These are phyloP conservation scores for Ceratina calcarata DNA, from an alignment of 1,140 invertebrate species.

Conservation along the genomic window DNA sequence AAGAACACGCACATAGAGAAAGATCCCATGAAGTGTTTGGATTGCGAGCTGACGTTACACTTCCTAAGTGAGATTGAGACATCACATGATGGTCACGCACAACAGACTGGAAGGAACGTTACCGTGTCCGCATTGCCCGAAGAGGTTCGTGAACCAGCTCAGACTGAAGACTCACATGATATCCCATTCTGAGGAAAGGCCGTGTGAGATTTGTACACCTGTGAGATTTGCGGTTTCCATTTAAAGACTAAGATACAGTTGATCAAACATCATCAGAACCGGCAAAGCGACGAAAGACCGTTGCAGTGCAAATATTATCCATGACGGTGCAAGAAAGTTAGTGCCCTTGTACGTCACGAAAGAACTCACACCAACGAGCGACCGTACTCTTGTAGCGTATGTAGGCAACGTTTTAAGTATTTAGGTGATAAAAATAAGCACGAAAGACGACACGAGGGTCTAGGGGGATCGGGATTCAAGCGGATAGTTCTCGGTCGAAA, in stretches of 20 bases:
- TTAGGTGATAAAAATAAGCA: slow-evolving; percentile 87
- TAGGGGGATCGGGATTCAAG: slow-evolving; percentile 78
- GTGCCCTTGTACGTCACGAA: slow-evolving; percentile 86
- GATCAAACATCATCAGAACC: slow-evolving; percentile 78
- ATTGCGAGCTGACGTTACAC: slow-evolving; percentile 75
- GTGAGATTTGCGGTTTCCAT: slow-evolving; percentile 77
- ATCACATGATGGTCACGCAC: slow-evolving; percentile 78
- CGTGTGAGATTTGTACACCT: no score
- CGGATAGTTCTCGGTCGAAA: slow-evolving; percentile 73
- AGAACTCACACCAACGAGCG: slow-evolving; percentile 98
- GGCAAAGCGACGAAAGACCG: slow-evolving; percentile 77
- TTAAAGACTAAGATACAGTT: slow-evolving; percentile 79
- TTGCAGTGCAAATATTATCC: slow-evolving; percentile 75
- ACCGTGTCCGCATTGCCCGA: slow-evolving; percentile 76
- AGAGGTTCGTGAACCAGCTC: slow-evolving; percentile 78
- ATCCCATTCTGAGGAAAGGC: slow-evolving; percentile 78
- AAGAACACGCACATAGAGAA: slow-evolving; percentile 79
- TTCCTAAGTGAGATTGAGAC: slow-evolving; percentile 75
- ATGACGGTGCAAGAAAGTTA: slow-evolving; percentile 79
- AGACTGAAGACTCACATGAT: slow-evolving; percentile 79
- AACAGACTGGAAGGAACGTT: slow-evolving; percentile 77
- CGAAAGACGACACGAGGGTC: slow-evolving; percentile 75
- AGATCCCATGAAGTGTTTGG: slow-evolving; percentile 77
- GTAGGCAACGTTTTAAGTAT: slow-evolving; percentile 96
- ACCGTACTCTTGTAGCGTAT: slow-evolving; percentile 98